Percentiles rank a stretch among this genome's conserved stretches.
Conservation (phyloP, 2,888 invertebrate genomes). For the Cephus sareptanus region DNA sequence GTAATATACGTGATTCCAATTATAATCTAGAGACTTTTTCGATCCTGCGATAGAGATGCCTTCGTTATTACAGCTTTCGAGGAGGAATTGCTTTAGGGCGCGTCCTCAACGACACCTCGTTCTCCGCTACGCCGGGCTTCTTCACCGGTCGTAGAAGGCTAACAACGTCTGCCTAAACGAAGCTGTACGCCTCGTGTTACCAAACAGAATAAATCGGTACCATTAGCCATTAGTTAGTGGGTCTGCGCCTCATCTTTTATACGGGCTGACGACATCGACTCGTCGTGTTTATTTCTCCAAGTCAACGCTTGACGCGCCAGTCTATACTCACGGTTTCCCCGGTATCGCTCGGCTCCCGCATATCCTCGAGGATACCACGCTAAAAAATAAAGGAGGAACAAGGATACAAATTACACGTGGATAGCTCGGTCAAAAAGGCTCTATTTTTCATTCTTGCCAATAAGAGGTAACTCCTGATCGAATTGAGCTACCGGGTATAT, state of each 20-base stretch:
- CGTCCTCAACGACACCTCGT: too few species aligned
- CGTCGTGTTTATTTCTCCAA: conserved; percentile 33
- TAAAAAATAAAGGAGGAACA: not conserved
- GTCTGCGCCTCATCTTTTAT: conserved; percentile 4
- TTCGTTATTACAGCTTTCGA: too few species aligned
- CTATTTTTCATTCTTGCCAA: too few species aligned
- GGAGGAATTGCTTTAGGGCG: too few species aligned
- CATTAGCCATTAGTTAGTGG: conserved; percentile 5
- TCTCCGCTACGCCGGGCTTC: too few species aligned
- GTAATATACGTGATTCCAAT: too few species aligned
- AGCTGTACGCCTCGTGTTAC: conserved; percentile 4
- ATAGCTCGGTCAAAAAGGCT: too few species aligned
- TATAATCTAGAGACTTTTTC: too few species aligned
- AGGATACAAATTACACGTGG: not conserved
- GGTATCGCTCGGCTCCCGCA: not conserved
- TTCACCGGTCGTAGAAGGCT: too few species aligned
- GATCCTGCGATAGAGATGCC: too few species aligned
- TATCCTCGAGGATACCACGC: not conserved
- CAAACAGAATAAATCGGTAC: conserved; percentile 5
- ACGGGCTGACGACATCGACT: conserved; percentile 7
- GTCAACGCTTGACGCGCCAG: conserved; percentile 22
- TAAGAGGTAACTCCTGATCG: too few species aligned
- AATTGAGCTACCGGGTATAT: too few species aligned
- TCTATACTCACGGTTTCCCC: conserved; percentile 10
- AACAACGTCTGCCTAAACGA: not conserved